Evolutionary conservation across 2,888 invertebrate species (phyloP).

Genomic region (Pediacus dermestoides): DNA sequence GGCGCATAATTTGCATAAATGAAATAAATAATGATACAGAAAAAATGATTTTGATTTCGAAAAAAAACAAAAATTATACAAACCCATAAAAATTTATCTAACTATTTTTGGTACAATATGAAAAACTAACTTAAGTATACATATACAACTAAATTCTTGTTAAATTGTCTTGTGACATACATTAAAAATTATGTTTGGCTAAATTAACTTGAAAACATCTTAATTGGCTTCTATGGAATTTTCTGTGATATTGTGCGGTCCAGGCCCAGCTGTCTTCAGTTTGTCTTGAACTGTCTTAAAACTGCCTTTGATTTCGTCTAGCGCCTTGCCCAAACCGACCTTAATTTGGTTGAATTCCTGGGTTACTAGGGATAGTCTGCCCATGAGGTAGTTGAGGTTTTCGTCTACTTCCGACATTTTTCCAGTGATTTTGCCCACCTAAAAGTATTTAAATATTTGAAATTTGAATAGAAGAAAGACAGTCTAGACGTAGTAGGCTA

Average conservation of each 20-base stretch:
- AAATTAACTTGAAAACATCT: too few species aligned
- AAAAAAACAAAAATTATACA: slow-evolving; percentile 7
- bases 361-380: slow-evolving; percentile 73
- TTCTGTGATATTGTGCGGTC: too few species aligned
- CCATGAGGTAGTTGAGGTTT: slow-evolving; percentile 78
- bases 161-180: too few species aligned
- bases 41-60: slow-evolving; percentile 11
- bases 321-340: slow-evolving; percentile 66
- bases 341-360: slow-evolving; percentile 84
- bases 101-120: too few species aligned
- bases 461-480: slow-evolving; percentile 3
- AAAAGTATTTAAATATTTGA: slow-evolving; percentile 23
- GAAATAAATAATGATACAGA: slow-evolving; percentile 40
- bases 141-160: too few species aligned
- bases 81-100: too few species aligned
- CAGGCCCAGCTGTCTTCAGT: slow-evolving; percentile 55
- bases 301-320: slow-evolving; percentile 67
- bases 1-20: slow-evolving; percentile 52
- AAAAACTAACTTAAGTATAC: too few species aligned
- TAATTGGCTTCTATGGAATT: too few species aligned
- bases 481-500: too few species aligned
- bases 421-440: slow-evolving; percentile 73
- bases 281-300: slow-evolving; percentile 61
- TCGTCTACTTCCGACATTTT: slow-evolving; percentile 75
- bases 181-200: too few species aligned